Base-by-base conservation (phyloP, 2,797 vertebrate species). In the Dipus sagitta region DNA sequence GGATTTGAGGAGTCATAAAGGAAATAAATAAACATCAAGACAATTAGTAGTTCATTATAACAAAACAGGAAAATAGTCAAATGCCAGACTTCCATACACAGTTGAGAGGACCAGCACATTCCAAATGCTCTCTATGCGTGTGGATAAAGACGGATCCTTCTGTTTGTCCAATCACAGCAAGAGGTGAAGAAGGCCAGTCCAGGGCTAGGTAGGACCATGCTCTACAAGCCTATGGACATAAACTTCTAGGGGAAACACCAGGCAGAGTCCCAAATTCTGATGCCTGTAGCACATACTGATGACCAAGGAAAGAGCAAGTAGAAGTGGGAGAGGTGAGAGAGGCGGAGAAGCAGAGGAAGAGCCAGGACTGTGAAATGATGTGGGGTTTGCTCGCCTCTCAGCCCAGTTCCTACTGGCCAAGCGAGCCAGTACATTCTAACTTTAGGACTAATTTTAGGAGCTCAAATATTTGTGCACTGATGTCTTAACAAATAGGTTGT, bases 21-120 rank as follows among this genome's bases (percentile, higher is more conserved):
- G 32, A 87, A 94, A 38, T 32, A 47, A 62, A 77, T 30, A 34
- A 30, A 2, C 42, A 54, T 14, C 11, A 47, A n/a, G 2, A 60
- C 10, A 7, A 10, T 38, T 30, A 30, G 81, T 13, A 17, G 65
- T 17, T 23, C 11, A 0, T 24, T 20, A 23, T 9, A 28, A 24
- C 9, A 38, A n/a, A 67, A 68, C 2, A 15, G 18, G 74, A 30
- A 21, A 42, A 54, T 7, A 9, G n/a, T n/a, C 12, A 4, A 47
- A 58, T 0, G 6, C 4, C 34, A 0, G 6, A 18, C 32, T 6
- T 1, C 32, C 3, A 0, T 0, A 15, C 1, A 2, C 34, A 14
- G 60, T 8, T 3, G 13, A 38, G 54, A n/a, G 28, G 9, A 38
- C 21, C 47, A 17, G 4, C 1, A 5, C 15, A 12, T 26, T 30